A percentile compares a stretch with the other conserved stretches of the same genome.
Evolutionary conservation across 2,113 vertebrate species (phyloP).

Genomic region (Heliornis fulica): DNA sequence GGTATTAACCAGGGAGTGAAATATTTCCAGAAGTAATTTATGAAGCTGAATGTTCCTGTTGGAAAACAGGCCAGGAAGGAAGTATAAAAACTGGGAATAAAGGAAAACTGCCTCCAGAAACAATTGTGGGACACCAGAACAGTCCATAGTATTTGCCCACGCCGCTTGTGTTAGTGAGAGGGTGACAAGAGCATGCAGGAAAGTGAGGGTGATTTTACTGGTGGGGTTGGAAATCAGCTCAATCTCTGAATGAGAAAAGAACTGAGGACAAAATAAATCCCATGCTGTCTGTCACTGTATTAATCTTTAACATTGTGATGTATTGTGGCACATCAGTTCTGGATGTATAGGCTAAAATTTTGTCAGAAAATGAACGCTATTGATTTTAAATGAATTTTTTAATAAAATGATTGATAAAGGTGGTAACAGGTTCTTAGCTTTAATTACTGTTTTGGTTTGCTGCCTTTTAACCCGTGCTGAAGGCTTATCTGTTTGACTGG

Average conservation of each 20-base stretch:
- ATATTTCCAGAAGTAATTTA: not conserved
- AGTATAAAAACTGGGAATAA: not conserved
- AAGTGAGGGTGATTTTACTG: not conserved
- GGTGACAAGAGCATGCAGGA: rapidly evolving
- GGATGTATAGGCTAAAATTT: not conserved
- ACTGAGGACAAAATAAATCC: not conserved
- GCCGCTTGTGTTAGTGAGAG: not conserved
- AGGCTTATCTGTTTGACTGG: not conserved
- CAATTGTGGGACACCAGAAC: not conserved
- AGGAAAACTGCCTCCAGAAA: not conserved
- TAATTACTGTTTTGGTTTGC: not conserved
- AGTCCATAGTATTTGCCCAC: no score
- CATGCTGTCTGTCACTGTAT: not conserved
- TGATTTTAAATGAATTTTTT: not conserved
- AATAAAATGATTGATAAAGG: not conserved
- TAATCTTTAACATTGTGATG: not conserved
- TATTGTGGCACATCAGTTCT: not conserved
- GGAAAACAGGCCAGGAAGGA: not conserved
- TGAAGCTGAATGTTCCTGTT: not conserved
- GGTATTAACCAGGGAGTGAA: not conserved
- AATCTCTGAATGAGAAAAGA: not conserved
- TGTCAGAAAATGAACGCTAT: not conserved
- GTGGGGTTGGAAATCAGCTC: not conserved
- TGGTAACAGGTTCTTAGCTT: not conserved
- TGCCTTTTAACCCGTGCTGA: not conserved